Evolutionary conservation across 2,113 vertebrate genomes (phyloP).

Genomic region (Leptosomus discolor): DNA sequence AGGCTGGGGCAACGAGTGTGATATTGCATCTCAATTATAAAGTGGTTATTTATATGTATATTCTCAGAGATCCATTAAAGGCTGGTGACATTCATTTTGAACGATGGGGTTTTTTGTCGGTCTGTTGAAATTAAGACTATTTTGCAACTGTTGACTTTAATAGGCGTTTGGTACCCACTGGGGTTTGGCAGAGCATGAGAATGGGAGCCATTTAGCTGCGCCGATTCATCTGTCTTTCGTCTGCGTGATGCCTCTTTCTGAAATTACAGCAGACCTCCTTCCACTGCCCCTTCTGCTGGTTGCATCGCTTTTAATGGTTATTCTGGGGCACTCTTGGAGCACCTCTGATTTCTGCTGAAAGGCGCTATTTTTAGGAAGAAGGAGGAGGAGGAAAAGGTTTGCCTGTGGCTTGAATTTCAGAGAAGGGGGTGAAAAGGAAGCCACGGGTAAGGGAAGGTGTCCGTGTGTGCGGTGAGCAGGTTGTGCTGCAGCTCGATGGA

Average conservation of each 20-base stretch:
- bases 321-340: background rate
- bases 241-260: background rate
- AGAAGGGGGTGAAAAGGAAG: background rate
- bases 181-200: background rate
- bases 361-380: background rate
- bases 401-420: background rate
- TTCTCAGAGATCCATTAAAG: background rate
- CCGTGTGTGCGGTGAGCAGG: accelerated
- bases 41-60: background rate
- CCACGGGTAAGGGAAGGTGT: accelerated
- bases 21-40: background rate
- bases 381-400: background rate
- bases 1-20: background rate
- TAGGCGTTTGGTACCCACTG: background rate
- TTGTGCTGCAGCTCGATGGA: background rate
- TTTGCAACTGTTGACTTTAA: background rate
- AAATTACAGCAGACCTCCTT: background rate
- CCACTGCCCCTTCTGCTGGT: background rate
- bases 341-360: background rate
- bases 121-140: background rate
- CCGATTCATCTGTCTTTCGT: background rate
- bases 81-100: background rate
- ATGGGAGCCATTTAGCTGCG: background rate
- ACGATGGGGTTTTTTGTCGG: background rate
- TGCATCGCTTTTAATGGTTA: accelerated